Conservation (phyloP, 2,113 vertebrate species). For the Silurus glanis region DNA sequence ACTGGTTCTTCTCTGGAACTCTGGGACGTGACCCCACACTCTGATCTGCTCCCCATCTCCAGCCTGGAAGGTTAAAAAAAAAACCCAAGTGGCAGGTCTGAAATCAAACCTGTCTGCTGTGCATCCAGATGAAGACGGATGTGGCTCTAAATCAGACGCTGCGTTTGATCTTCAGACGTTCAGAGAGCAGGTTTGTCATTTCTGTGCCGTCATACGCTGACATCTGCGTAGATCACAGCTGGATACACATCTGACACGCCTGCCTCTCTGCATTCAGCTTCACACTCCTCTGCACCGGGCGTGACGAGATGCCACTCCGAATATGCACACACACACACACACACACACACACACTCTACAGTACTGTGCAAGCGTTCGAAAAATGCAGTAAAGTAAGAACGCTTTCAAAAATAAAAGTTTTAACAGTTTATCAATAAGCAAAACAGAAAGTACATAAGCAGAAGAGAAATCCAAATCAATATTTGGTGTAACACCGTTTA, state of each 20-base stretch:
- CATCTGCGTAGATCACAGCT: constrained; percentile 61
- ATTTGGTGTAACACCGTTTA: too few relatives aligned
- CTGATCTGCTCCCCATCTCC: neutral
- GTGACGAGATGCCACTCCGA: neutral
- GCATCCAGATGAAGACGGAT: constrained; percentile 46
- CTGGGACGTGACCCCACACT: neutral
- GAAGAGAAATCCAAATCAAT: too few relatives aligned
- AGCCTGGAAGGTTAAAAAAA: neutral
- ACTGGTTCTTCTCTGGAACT: neutral
- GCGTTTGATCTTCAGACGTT: constrained; percentile 36
- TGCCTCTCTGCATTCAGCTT: constrained; percentile 57
- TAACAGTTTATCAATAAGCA: too few relatives aligned
- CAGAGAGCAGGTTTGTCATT: constrained; percentile 39
- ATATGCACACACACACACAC: neutral
- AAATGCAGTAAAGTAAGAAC: too few relatives aligned
- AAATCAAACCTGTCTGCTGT: constrained; percentile 33
- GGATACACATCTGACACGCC: constrained; percentile 64
- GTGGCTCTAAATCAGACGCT: constrained; percentile 30
- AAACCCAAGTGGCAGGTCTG: neutral
- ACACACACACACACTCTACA: too few relatives aligned
- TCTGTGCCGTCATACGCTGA: constrained; percentile 56
- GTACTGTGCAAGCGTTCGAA: too few relatives aligned
- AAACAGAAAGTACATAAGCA: too few relatives aligned
- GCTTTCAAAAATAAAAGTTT: too few relatives aligned
- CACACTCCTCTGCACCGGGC: neutral